Evolutionary conservation across 1,140 invertebrate genomes (phyloP).

Genomic region (Gryon sp.): DNA sequence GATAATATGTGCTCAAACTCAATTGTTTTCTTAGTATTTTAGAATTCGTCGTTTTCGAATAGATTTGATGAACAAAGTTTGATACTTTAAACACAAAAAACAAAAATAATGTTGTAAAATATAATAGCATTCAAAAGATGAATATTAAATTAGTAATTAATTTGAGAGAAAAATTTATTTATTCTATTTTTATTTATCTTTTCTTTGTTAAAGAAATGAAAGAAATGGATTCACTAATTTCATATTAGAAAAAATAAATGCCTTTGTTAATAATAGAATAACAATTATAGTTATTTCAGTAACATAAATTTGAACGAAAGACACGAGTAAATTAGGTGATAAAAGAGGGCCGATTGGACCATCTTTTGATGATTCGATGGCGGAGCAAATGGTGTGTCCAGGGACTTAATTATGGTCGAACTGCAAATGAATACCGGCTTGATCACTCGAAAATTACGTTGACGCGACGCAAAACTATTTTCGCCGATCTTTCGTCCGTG

Average conservation of each 20-base stretch:
- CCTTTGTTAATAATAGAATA: background rate
- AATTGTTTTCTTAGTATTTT: slow-evolving; percentile 52
- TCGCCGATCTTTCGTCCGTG: slow-evolving; percentile 60
- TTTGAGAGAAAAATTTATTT: too few species aligned
- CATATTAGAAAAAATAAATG: too few species aligned
- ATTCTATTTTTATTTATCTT: too few species aligned
- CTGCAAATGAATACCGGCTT: slow-evolving; percentile 73
- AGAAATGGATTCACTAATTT: too few species aligned
- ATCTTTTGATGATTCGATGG: slow-evolving; percentile 46
- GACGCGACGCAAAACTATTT: slow-evolving; percentile 69
- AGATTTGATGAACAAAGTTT: too few species aligned
- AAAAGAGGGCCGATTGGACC: slow-evolving; percentile 28
- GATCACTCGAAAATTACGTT: slow-evolving; percentile 73
- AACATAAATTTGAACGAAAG: background rate
- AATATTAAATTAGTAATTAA: too few species aligned
- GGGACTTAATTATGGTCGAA: slow-evolving; percentile 69
- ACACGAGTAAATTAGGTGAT: slow-evolving; percentile 22
- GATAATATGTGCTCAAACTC: slow-evolving; percentile 33
- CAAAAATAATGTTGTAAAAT: too few species aligned
- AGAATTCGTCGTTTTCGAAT: background rate
- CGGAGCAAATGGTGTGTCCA: slow-evolving; percentile 22
- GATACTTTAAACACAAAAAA: too few species aligned
- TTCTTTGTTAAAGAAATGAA: too few species aligned
- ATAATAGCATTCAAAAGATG: too few species aligned
- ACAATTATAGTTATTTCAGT: background rate